These are phyloP conservation scores for Phaedon cochleariae DNA, from an alignment of 2,888 invertebrate genomes.

Conservation along the genomic window DNA sequence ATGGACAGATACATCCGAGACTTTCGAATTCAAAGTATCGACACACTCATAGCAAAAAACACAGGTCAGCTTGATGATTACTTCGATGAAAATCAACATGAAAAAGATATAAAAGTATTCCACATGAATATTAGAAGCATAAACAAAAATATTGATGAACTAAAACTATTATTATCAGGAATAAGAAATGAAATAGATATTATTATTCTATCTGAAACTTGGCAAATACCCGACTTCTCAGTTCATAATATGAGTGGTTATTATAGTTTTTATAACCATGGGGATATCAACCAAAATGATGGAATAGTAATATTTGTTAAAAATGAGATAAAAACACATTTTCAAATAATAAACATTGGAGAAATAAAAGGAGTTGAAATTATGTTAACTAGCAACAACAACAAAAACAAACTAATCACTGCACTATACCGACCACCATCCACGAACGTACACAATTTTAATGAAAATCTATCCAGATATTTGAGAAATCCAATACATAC, in stretches of 20 bases:
- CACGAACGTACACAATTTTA: background rate
- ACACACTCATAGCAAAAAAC: background rate
- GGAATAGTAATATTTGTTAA: background rate
- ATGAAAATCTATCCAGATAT: background rate
- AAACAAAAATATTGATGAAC: background rate
- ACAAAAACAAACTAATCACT: background rate
- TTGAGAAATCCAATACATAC: background rate
- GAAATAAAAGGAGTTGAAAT: slow-evolving; percentile 1
- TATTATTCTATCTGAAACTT: background rate
- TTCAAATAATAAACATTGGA: background rate
- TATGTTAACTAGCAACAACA: background rate
- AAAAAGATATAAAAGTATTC: slow-evolving; percentile 7
- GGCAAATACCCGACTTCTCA: background rate
- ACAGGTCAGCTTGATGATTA: background rate
- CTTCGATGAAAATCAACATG: background rate
- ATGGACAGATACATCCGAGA: background rate
- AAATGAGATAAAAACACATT: background rate
- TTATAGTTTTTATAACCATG: background rate
- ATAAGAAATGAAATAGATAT: background rate
- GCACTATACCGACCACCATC: background rate
- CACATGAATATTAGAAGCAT: background rate
- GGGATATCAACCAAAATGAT: background rate
- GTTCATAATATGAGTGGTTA: background rate
- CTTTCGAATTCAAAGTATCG: no score
- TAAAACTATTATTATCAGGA: background rate